Evolutionary conservation across 2,797 vertebrate genomes (phyloP).

Genomic region (Sorex maritimensis): DNA sequence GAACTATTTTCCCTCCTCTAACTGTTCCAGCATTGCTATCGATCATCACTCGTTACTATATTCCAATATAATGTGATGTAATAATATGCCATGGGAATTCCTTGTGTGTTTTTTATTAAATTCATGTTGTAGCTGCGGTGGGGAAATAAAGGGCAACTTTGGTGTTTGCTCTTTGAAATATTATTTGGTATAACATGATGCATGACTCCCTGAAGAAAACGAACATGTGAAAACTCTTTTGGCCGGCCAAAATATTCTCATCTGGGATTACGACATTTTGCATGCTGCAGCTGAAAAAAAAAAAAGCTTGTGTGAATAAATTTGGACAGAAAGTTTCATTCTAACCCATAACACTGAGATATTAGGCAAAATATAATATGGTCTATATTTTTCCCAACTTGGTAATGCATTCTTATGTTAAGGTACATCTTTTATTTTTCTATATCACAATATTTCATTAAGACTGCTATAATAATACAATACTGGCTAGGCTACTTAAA

Average conservation of each 20-base stretch:
- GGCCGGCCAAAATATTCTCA: background rate
- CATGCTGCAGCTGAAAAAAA: background rate
- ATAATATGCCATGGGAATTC: background rate
- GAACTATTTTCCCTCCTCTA: background rate
- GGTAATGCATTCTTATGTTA: background rate
- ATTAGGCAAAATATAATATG: background rate
- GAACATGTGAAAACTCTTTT: background rate
- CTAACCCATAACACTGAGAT: background rate
- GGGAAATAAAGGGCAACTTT: background rate
- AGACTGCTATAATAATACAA: accelerated
- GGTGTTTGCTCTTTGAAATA: background rate
- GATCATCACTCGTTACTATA: background rate
- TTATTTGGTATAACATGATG: background rate
- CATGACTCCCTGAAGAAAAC: background rate
- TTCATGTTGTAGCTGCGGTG: background rate
- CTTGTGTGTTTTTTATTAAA: background rate
- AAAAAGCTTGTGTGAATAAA: background rate
- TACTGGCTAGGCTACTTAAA: background rate
- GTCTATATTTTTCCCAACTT: background rate
- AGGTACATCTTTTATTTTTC: background rate
- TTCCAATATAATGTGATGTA: background rate
- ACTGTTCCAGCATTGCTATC: background rate
- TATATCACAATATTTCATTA: background rate
- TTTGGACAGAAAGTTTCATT: background rate
- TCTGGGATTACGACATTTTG: background rate